phyloP scores from a whole-genome alignment of 2,113 vertebrate species.

The Protomyctophum bolini region DNA sequence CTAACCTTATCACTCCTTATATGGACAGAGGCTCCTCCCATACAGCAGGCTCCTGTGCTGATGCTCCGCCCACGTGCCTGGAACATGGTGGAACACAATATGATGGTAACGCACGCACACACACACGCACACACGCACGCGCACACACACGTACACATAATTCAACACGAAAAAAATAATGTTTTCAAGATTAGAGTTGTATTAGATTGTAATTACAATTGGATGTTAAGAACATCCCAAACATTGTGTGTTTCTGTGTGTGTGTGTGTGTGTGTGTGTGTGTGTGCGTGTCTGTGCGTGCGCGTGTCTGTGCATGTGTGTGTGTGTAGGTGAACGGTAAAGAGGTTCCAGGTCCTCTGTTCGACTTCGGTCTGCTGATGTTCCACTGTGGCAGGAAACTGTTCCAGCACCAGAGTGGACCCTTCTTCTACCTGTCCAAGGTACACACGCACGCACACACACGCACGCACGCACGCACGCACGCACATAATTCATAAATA shows the following conservation, averaged over 20 bases:
- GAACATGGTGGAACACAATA: slow-evolving; percentile 82
- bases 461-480: neutral
- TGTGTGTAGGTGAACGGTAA: slow-evolving; percentile 76
- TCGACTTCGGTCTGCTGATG: slow-evolving; percentile 82
- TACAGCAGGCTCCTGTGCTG: slow-evolving; percentile 78
- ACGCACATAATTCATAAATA: too few relatives aligned
- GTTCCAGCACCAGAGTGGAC: slow-evolving; percentile 75
- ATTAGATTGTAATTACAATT: too few relatives aligned
- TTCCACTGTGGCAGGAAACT: slow-evolving; percentile 78
- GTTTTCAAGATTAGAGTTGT: too few relatives aligned
- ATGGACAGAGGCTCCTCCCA: slow-evolving; percentile 68
- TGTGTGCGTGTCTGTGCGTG: too few relatives aligned
- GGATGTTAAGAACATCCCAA: too few relatives aligned
- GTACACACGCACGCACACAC: slow-evolving; percentile 47
- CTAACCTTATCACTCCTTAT: neutral
- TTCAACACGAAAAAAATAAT: too few relatives aligned
- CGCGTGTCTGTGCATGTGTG: too few relatives aligned
- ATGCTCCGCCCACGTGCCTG: slow-evolving; percentile 84
- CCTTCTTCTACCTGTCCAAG: slow-evolving; percentile 83
- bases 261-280: too few relatives aligned
- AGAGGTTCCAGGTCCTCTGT: slow-evolving; percentile 79
- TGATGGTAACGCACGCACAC: slow-evolving; percentile 71
- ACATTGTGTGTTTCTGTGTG: too few relatives aligned
- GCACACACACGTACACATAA: too few relatives aligned
- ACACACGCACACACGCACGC: too few relatives aligned